Percentiles rank a stretch among this genome's conserved stretches.
phyloP scores from a whole-genome alignment of 2,888 invertebrate species.

The Trisateles emortualis region DNA sequence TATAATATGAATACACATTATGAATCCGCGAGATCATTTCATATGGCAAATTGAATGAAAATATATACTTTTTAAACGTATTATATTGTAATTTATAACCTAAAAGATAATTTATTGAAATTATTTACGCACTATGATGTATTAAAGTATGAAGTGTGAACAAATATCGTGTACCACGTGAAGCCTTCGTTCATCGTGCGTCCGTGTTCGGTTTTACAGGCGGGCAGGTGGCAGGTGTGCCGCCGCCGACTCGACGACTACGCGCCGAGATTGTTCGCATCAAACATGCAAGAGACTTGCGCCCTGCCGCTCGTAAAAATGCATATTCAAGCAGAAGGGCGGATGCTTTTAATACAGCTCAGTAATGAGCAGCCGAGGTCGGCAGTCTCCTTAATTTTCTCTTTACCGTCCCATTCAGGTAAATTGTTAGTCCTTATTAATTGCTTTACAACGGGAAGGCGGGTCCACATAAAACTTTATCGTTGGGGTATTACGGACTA shows the following conservation, averaged over 20 bases:
- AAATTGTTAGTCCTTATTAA: slow-evolving; percentile 73
- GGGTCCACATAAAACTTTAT: slow-evolving; percentile 57
- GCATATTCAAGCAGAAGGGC: slow-evolving; percentile 82
- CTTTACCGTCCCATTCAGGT: slow-evolving; percentile 76
- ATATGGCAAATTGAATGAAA: too few species aligned
- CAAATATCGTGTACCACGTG: slow-evolving; percentile 31
- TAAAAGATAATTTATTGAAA: neutral
- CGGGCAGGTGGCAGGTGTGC: slow-evolving; percentile 52
- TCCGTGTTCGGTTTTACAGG: slow-evolving; percentile 25
- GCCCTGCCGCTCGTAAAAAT: slow-evolving; percentile 82
- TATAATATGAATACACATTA: neutral
- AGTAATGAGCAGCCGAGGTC: slow-evolving; percentile 81
- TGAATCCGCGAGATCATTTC: too few species aligned
- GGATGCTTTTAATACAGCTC: slow-evolving; percentile 80
- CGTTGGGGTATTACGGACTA: slow-evolving; percentile 30
- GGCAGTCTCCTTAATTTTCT: slow-evolving; percentile 80
- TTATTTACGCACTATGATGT: neutral
- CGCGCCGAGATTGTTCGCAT: slow-evolving; percentile 79
- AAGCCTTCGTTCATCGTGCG: slow-evolving; percentile 16
- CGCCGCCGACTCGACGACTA: slow-evolving; percentile 10
- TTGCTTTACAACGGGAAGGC: slow-evolving; percentile 65
- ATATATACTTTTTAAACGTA: too few species aligned
- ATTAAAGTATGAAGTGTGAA: slow-evolving; percentile 5
- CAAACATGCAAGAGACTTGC: slow-evolving; percentile 77
- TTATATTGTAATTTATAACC: too few species aligned